Base-by-base conservation (phyloP, 92 coral and sea anemone genomes). In the Micromussa lordhowensis region DNA sequence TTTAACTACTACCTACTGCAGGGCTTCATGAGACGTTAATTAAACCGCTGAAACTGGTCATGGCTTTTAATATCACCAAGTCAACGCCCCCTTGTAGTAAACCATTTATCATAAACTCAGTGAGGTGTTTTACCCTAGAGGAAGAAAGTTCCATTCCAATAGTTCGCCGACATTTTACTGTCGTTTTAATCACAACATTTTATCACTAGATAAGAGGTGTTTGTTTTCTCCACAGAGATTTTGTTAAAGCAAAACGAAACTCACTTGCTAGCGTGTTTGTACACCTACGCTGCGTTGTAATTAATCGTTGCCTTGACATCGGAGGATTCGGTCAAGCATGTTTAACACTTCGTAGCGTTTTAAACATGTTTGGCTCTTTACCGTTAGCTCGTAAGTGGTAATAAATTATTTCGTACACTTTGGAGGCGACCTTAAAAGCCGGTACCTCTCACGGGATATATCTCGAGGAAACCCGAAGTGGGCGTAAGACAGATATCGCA, bases 371-470 rank as follows among this genome's bases (percentile, higher is more conserved):
- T 32, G 40, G 48, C 78, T 24, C 24, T 32, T 19, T 7, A 73
- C 78, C 49, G 44, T 73, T 35, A 73, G 36, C 78, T 73, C 48
- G 19, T 32, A 18, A 30, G 24, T 72, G 64, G 14, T 82, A 68
- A 68, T 68, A 18, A 48, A 64, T 16, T 3, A 64, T 15, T 14
- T 68, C 40, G 32, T 14, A 58, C 48, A 76, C 73, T 70, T 70
- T 70, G 86, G 32, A 51, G 70, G 31, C 29, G n/a, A 15, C 29
- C 22, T 34, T 79, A 79, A 79, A 79, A 78, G 82, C 82, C 69
- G 68, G 70, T 30, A 58, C 18, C n/a, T 36, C 29, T 29, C 44
- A 63, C 44, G 28, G 48, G 58, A 68, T 49, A 48, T 68, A 82
- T 58, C 63, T 68, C 86, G 69, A 70, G 29, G 49, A 61, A 31